These are phyloP conservation scores for Heliconius hewitsoni DNA, from an alignment of 1,140 invertebrate genomes.

Conservation along the genomic window DNA sequence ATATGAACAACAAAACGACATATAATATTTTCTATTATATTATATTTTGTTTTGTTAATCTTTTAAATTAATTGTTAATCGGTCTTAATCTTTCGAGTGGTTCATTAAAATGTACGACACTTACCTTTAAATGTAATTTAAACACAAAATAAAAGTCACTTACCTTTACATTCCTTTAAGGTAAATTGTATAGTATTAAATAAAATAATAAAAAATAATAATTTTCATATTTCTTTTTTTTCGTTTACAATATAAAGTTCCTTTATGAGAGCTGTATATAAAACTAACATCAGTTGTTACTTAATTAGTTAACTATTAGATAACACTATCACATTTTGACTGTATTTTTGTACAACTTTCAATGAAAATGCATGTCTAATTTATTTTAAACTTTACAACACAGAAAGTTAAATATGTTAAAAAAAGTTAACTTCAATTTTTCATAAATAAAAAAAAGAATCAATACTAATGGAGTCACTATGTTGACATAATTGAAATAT, in stretches of 20 bases:
- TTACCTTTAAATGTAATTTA: slow-evolving; percentile 16
- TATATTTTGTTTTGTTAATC: slow-evolving; percentile 14
- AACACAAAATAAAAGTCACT: slow-evolving; percentile 11
- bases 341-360: background rate
- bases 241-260: slow-evolving; percentile 9
- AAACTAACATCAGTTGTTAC: background rate
- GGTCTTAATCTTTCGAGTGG: slow-evolving; percentile 19
- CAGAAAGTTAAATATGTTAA: background rate
- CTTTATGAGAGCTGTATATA: background rate
- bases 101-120: slow-evolving; percentile 18
- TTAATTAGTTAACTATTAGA: background rate
- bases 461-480: too few species aligned
- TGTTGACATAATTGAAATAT: too few species aligned
- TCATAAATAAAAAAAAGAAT: background rate
- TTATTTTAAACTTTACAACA: background rate
- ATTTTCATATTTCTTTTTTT: slow-evolving; percentile 2
- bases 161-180: slow-evolving; percentile 5
- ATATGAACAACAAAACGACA: too few species aligned
- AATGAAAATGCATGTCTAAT: background rate
- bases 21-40: too few species aligned
- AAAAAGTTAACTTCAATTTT: background rate
- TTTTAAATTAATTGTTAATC: background rate
- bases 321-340: slow-evolving; percentile 13
- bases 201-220: slow-evolving; percentile 17
- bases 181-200: background rate